Evolutionary conservation across 2,113 vertebrate genomes (phyloP), one percentile per base, ranked within the genome.

Genomic region (Agelaius phoeniceus): DNA sequence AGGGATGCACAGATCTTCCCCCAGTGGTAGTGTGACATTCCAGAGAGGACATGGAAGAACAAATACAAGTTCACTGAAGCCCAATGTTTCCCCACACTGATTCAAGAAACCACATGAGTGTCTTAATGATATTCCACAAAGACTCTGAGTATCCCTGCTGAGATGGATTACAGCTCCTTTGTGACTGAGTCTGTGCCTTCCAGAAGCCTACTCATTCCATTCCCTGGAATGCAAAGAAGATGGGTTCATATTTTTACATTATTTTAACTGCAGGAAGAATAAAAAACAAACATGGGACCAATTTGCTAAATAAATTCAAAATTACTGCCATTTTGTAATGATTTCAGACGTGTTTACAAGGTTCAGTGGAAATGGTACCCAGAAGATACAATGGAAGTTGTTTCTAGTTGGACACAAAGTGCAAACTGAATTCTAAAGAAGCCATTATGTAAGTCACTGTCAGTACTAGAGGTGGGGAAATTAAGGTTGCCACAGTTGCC

Each of bases 161-260:
- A 74, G 80, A 63, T 58, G 81, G 81, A 35, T 62, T 71, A 75
- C 88, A 83, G 89, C 78, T 95, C 62, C 84, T 84, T 43, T 80
- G 75, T 66, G 75, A 91, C 89, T 94, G 85, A 78, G 72, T 80
- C 90, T 92, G 3, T 90, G 93, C 85, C 90, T 92, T 93, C 83
- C 96, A 72, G 94, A 95, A 96, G 88, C 94, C 94, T 89, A 81
- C 76, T 90, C 83, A 76, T 89, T 87, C 87, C 88, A 84, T 80
- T 63, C 83, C 68, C 93, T 86, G 85, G 92, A 95, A 96, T 54
- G 92, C 90, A 96, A 81, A 90, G 93, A 78, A 5, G 21, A 88
- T 31, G 85, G 77, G 72, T 75, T 81, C 24, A 12, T 59, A 49
- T 72, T 88, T 90, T 78, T 44, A 89, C 59, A 30, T 67, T 68